Percentiles rank a stretch among this genome's conserved stretches.
Conservation (phyloP, 2,797 vertebrate species). For the Enoplosus armatus region DNA sequence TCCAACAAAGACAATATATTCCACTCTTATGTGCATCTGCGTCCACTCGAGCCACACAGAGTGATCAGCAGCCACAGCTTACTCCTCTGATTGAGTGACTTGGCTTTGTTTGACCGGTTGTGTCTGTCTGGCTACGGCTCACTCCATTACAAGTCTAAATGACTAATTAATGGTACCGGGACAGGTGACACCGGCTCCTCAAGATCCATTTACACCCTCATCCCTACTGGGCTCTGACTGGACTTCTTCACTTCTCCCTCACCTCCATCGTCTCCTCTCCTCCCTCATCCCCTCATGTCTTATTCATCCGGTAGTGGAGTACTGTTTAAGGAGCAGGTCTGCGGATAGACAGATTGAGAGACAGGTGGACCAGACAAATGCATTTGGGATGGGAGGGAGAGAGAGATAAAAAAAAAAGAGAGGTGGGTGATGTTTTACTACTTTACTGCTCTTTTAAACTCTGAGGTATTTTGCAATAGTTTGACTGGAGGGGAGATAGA, state of each 20-base stretch:
- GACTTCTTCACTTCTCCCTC: conserved; percentile 60
- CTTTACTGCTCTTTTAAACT: conserved; percentile 36
- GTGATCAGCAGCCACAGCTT: conserved; percentile 59
- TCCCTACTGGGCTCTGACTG: conserved; percentile 49
- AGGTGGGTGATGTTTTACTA: conserved; percentile 38
- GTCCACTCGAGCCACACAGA: conserved; percentile 37
- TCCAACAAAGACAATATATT: neutral
- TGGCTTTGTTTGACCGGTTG: conserved; percentile 66
- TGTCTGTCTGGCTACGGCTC: conserved; percentile 70
- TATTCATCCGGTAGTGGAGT: conserved; percentile 78
- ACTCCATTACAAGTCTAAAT: conserved; percentile 84
- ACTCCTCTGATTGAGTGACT: conserved; percentile 67
- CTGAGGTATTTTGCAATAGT: conserved; percentile 21
- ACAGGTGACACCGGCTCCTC: conserved; percentile 83
- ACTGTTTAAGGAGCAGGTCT: conserved; percentile 80
- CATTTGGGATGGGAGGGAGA: conserved; percentile 15
- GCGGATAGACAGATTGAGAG: conserved; percentile 63
- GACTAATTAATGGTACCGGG: conserved; percentile 84
- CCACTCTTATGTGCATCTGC: neutral
- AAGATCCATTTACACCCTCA: conserved; percentile 81
- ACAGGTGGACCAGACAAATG: conserved; percentile 42
- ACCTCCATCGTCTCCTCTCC: conserved; percentile 48
- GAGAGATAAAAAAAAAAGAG: conserved; percentile 11
- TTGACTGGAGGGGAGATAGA: conserved; percentile 36
- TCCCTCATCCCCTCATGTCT: conserved; percentile 74